A percentile compares a stretch with the other conserved stretches of the same genome.
phyloP scores from a whole-genome alignment of 2,888 invertebrate species.

The Operophtera brumata region DNA sequence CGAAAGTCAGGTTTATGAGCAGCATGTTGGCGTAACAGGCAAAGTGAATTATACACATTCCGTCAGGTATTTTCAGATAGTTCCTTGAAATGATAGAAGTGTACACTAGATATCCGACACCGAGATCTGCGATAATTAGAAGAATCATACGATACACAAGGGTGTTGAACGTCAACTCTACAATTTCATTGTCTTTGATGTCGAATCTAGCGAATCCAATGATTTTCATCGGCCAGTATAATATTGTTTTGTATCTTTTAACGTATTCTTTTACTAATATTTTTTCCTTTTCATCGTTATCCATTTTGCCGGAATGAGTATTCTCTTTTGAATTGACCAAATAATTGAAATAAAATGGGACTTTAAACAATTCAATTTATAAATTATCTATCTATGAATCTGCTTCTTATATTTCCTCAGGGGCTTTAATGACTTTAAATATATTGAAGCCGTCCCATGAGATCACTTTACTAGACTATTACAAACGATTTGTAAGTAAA shows the following conservation, averaged over 20 bases:
- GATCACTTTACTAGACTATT: no score
- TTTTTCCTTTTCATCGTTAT: conserved; percentile 27
- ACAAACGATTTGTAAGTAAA: neutral
- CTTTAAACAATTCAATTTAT: neutral
- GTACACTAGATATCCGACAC: conserved; percentile 40
- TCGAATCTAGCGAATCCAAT: conserved; percentile 53
- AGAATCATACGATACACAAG: conserved; percentile 39
- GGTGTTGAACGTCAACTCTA: conserved; percentile 36
- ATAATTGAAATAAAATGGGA: neutral
- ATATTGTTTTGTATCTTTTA: conserved; percentile 30
- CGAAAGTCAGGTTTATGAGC: conserved; percentile 45
- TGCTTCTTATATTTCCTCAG: neutral
- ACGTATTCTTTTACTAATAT: conserved; percentile 45
- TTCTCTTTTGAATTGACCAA: neutral
- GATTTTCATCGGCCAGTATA: conserved; percentile 39
- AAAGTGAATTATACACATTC: conserved; percentile 42
- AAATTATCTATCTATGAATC: neutral
- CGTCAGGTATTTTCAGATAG: conserved; percentile 46
- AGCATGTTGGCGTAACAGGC: conserved; percentile 41
- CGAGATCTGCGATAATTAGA: conserved; percentile 33
- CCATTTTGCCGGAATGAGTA: conserved; percentile 25
- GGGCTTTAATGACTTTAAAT: neutral
- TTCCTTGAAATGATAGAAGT: conserved; percentile 33
- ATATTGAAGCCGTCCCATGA: no score
- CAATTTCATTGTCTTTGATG: conserved; percentile 44